These are phyloP conservation scores for Drosophila merina DNA, from an alignment of 2,888 invertebrate species.

Conservation along the genomic window DNA sequence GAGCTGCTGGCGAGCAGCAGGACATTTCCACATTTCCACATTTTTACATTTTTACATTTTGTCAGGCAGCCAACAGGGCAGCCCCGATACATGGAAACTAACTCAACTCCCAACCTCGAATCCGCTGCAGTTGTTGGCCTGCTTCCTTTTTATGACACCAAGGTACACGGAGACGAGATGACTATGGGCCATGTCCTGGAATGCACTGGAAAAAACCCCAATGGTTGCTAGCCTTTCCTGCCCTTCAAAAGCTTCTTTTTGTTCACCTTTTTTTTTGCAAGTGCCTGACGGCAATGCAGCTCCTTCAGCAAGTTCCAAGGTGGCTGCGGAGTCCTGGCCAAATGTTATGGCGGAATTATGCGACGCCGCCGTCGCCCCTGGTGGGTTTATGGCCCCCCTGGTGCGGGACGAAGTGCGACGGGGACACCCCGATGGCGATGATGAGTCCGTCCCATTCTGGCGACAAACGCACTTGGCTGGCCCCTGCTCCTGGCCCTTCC, in stretches of 20 bases:
- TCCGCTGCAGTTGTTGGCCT: slow-evolving; percentile 61
- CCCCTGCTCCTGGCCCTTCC: slow-evolving; percentile 28
- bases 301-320: slow-evolving; percentile 35
- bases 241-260: not conserved
- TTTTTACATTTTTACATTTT: slow-evolving; percentile 49
- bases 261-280: not conserved
- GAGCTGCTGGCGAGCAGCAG: slow-evolving; percentile 58
- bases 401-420: slow-evolving; percentile 35
- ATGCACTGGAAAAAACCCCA: slow-evolving; percentile 3
- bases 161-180: slow-evolving; percentile 59
- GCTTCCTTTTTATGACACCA: slow-evolving; percentile 75
- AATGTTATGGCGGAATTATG: slow-evolving; percentile 77
- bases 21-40: slow-evolving; percentile 53
- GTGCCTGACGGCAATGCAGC: slow-evolving; percentile 55
- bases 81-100: slow-evolving; percentile 67
- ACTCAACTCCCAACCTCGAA: slow-evolving; percentile 54
- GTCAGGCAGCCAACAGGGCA: slow-evolving; percentile 70
- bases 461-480: slow-evolving; percentile 61
- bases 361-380: slow-evolving; percentile 70
- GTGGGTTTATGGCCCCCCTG: slow-evolving; percentile 72
- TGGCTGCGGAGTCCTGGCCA: slow-evolving; percentile 51
- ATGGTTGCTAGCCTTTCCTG: no score
- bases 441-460: slow-evolving; percentile 55
- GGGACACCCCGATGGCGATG: slow-evolving; percentile 57
- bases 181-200: slow-evolving; percentile 24